Percentiles rank a stretch among this genome's conserved stretches.
Conservation (phyloP, 2,113 vertebrate genomes). For the Candoia aspera region DNA sequence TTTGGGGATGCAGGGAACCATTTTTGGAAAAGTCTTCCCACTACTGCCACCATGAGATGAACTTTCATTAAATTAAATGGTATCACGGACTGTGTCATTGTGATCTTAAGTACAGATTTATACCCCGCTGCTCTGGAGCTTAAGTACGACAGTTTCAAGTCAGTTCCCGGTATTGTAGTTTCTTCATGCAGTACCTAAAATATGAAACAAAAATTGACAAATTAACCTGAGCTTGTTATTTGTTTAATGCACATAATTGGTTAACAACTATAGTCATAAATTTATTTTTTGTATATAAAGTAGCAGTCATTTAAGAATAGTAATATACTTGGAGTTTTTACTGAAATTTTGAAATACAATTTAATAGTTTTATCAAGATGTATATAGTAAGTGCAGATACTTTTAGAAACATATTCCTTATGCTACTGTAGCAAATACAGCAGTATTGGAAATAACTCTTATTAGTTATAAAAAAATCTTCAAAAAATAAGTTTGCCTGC, state of each 20-base stretch:
- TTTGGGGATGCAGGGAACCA: constrained; percentile 96
- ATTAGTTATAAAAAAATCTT: not conserved
- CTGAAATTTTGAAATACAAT: not conserved
- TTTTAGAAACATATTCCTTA: not conserved
- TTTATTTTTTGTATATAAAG: not conserved
- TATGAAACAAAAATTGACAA: constrained; percentile 19
- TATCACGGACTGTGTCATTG: constrained; percentile 90
- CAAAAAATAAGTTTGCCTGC: not conserved
- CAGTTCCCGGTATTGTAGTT: constrained; percentile 92
- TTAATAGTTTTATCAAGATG: not conserved
- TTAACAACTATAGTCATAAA: not conserved
- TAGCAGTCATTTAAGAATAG: not conserved
- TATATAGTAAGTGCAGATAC: not conserved
- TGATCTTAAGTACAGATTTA: constrained; percentile 95
- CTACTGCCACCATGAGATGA: constrained; percentile 97
- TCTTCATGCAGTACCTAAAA: constrained; percentile 95
- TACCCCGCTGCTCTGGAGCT: constrained; percentile 96
- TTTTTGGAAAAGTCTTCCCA: constrained; percentile 96
- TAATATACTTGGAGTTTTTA: not conserved
- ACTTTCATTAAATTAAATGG: constrained; percentile 98
- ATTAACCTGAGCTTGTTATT: constrained; percentile 23
- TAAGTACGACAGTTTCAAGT: constrained; percentile 92
- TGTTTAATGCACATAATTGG: not conserved
- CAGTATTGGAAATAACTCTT: not conserved
- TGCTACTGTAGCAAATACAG: not conserved